These are phyloP conservation scores for Thermophis baileyi DNA, from an alignment of 2,113 vertebrate genomes.

Conservation along the genomic window DNA sequence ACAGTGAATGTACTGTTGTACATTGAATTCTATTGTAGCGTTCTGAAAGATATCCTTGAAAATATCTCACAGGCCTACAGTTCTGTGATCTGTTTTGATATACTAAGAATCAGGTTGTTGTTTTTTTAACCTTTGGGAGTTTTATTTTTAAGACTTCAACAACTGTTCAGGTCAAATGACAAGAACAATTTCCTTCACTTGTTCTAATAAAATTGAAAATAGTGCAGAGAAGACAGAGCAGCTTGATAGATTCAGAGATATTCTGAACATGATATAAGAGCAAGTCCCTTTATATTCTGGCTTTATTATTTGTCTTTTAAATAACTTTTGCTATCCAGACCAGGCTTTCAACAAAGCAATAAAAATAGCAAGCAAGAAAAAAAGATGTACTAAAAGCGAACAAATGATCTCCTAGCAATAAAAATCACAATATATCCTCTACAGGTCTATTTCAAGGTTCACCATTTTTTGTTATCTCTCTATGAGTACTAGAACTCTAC, in stretches of 20 bases:
- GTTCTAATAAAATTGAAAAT: conserved; percentile 31
- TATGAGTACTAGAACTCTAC: conserved; percentile 18
- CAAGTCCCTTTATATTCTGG: conserved; percentile 27
- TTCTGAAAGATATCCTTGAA: conserved; percentile 5
- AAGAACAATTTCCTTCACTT: conserved; percentile 45
- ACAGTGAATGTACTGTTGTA: background rate
- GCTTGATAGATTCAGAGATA: conserved; percentile 19
- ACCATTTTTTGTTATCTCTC: conserved; percentile 51
- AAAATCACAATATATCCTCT: conserved; percentile 40
- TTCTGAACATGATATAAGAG: conserved; percentile 41
- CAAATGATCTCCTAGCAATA: conserved; percentile 41
- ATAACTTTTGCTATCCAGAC: conserved; percentile 39
- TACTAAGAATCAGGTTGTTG: background rate
- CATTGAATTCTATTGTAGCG: too few relatives aligned
- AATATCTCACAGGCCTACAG: background rate
- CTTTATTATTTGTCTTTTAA: conserved; percentile 15
- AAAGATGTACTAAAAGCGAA: conserved; percentile 48
- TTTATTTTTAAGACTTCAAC: conserved; percentile 48
- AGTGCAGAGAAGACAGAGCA: conserved; percentile 9
- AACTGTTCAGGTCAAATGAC: conserved; percentile 41
- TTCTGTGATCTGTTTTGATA: conserved; percentile 9
- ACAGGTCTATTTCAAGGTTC: conserved; percentile 49
- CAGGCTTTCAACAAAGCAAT: conserved; percentile 36
- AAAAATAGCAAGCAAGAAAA: conserved; percentile 13
- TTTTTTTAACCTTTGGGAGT: conserved; percentile 20